phyloP scores from a whole-genome alignment of 1,140 invertebrate species.

The Drosophila parvula region DNA sequence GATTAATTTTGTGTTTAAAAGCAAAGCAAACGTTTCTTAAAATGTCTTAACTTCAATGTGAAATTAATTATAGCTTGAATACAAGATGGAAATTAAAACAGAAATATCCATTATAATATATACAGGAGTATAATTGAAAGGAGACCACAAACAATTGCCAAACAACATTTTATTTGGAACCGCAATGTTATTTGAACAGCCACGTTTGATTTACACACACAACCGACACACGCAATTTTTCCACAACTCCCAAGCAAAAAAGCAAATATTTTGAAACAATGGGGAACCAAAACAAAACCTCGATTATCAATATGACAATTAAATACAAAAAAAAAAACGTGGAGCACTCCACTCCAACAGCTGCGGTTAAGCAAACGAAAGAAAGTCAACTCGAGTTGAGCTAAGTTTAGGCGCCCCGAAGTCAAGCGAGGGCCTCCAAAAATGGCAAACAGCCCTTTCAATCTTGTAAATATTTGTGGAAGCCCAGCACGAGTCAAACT shows the following conservation, averaged over 20 bases:
- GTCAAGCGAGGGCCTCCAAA: conserved; percentile 8
- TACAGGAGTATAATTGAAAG: not conserved
- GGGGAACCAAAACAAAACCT: not conserved
- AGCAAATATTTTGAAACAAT: not conserved
- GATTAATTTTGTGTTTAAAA: too few relatives aligned
- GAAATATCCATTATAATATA: not conserved
- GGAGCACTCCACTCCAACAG: conserved; percentile 10
- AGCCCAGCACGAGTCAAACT: not conserved
- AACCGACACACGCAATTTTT: conserved; percentile 11
- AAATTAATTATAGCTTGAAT: too few relatives aligned
- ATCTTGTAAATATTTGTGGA: conserved; percentile 31
- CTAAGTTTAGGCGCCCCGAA: not conserved
- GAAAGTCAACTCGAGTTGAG: conserved; percentile 10
- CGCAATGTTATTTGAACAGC: not conserved
- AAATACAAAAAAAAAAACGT: not conserved
- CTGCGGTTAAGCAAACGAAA: conserved; percentile 46
- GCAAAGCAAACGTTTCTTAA: too few relatives aligned
- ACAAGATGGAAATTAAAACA: too few relatives aligned
- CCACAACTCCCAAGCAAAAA: not conserved
- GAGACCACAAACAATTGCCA: not conserved
- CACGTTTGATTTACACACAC: conserved; percentile 24
- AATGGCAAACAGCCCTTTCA: conserved; percentile 32
- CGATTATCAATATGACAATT: conserved; percentile 32
- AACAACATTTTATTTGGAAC: too few relatives aligned
- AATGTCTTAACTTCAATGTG: too few relatives aligned